Evolutionary conservation across 2,113 vertebrate species (phyloP).

Genomic region (Jaculus jaculus): DNA sequence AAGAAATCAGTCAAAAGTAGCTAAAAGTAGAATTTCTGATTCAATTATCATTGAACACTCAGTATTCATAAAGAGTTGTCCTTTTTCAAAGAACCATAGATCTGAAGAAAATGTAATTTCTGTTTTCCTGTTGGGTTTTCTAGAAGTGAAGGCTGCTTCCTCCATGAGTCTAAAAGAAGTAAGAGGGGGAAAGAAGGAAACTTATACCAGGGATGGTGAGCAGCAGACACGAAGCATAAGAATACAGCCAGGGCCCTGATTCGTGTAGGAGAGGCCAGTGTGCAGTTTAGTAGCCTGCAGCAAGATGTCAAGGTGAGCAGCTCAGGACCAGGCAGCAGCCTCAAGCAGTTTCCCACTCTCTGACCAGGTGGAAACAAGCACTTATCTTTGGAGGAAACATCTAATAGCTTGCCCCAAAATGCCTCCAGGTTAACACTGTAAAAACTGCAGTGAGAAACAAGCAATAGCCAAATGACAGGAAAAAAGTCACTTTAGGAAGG

Average conservation of each 20-base stretch:
- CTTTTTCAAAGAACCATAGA: neutral
- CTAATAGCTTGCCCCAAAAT: neutral
- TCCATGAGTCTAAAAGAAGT: neutral
- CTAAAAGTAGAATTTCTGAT: neutral
- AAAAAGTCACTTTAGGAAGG: neutral
- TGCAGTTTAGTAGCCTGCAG: neutral
- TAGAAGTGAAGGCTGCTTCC: neutral
- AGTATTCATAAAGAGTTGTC: neutral
- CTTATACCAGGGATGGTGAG: neutral
- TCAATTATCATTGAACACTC: neutral
- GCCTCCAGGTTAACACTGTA: neutral
- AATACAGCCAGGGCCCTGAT: too few species aligned
- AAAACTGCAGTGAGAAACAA: neutral
- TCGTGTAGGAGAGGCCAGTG: neutral
- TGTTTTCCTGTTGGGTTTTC: neutral
- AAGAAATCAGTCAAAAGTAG: neutral
- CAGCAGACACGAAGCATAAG: neutral
- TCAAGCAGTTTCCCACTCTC: neutral
- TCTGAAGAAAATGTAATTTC: slow-evolving; percentile 26
- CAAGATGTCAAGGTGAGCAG: neutral
- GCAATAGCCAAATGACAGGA: neutral
- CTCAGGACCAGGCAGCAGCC: neutral
- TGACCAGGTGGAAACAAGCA: neutral
- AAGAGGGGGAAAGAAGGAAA: slow-evolving; percentile 9
- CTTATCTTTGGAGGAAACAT: neutral